A percentile compares a stretch with the other conserved stretches of the same genome.
phyloP scores from a whole-genome alignment of 1,140 invertebrate species.

The Colletes latitarsis region DNA sequence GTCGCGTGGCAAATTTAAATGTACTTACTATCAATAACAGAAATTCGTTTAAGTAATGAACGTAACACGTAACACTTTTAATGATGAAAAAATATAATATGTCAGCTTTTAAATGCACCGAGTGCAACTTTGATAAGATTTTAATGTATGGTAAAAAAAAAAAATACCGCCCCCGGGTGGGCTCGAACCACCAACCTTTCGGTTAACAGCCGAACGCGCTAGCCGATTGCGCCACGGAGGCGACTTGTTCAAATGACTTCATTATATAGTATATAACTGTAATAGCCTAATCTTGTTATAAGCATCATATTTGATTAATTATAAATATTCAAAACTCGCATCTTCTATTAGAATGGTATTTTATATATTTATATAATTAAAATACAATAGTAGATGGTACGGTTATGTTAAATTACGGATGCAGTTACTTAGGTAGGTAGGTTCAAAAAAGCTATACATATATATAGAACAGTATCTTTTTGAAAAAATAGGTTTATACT shows the following conservation, averaged over 20 bases:
- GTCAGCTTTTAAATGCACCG: not conserved
- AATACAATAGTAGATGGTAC: no score
- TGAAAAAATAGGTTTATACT: no score
- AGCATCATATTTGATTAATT: no score
- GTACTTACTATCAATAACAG: no score
- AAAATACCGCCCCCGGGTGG: slow-evolving; percentile 85
- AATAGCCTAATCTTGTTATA: no score
- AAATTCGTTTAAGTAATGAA: not conserved
- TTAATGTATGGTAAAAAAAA: slow-evolving; percentile 20
- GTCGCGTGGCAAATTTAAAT: slow-evolving; percentile 24
- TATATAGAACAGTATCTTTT: no score
- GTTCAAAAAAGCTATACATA: no score
- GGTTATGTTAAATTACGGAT: no score
- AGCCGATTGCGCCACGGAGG: slow-evolving; percentile 91
- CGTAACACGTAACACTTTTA: not conserved
- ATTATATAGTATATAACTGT: not conserved
- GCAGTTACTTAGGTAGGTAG: no score
- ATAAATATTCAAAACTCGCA: no score
- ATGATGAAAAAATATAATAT: not conserved
- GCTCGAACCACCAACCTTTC: slow-evolving; percentile 94
- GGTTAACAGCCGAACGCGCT: slow-evolving; percentile 95
- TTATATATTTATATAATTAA: no score
- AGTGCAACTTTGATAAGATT: not conserved
- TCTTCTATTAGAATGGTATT: no score
- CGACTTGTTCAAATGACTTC: slow-evolving; percentile 52